A percentile compares a stretch with the other conserved stretches of the same genome.
Conservation (phyloP, 2,797 vertebrate species). For the Potorous gilbertii region DNA sequence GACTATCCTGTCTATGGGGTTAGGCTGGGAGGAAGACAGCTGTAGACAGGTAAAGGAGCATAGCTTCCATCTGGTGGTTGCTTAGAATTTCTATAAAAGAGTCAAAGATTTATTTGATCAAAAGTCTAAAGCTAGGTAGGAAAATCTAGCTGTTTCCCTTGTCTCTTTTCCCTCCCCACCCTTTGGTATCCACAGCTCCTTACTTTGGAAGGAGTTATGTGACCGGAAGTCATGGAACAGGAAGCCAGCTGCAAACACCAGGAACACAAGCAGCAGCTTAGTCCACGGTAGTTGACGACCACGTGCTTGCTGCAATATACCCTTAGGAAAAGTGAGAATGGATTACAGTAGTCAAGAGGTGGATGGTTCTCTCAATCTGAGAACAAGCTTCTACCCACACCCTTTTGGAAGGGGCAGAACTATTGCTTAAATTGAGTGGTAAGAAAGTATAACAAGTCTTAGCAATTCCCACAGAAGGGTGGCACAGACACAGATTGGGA, state of each 20-base stretch:
- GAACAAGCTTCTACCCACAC: background rate
- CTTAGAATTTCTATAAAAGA: background rate
- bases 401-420: background rate
- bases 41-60: background rate
- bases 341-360: constrained; percentile 1
- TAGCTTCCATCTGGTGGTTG: background rate
- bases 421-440: background rate
- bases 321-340: constrained; percentile 75
- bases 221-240: constrained; percentile 90
- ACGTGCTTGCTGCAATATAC: constrained; percentile 89
- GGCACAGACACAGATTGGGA: background rate
- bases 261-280: constrained; percentile 87
- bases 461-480: background rate
- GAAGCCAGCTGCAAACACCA: constrained; percentile 88
- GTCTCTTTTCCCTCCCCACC: background rate
- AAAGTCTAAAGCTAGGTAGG: background rate
- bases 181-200: background rate
- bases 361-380: background rate
- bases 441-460: background rate
- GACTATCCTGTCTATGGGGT: background rate
- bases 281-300: constrained; percentile 90
- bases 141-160: background rate
- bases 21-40: background rate
- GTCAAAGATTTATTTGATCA: background rate
- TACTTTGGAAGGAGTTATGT: constrained; percentile 91